These are phyloP conservation scores for Rhamphomyia laevipes DNA, from an alignment of 2,888 invertebrate species.

Conservation along the genomic window DNA sequence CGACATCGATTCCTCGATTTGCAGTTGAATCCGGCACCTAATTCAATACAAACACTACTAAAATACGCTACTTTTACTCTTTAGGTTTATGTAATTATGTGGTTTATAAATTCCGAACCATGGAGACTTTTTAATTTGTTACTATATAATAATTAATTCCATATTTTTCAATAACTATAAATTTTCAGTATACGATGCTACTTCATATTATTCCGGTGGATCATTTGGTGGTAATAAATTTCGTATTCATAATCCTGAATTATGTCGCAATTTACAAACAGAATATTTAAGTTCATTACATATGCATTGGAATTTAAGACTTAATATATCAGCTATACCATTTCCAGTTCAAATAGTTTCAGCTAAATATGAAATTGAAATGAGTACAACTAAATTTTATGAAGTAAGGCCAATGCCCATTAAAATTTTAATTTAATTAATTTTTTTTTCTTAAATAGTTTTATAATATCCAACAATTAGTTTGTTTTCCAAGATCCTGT, in stretches of 20 bases:
- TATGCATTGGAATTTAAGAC: slow-evolving; percentile 17
- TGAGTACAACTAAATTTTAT: slow-evolving; percentile 13
- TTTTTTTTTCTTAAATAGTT: slow-evolving; percentile 13
- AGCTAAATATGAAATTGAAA: slow-evolving; percentile 25
- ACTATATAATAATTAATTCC: too few species aligned
- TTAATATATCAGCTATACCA: slow-evolving; percentile 20
- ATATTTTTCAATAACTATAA: too few species aligned
- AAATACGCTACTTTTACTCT: too few species aligned
- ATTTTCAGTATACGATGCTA: slow-evolving; percentile 50
- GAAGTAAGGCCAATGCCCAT: neutral
- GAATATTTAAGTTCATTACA: slow-evolving; percentile 17
- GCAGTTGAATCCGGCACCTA: too few species aligned
- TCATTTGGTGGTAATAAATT: slow-evolving; percentile 66
- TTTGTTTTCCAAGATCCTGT: slow-evolving; percentile 26
- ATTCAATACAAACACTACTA: too few species aligned
- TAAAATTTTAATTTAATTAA: neutral
- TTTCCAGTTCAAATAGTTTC: slow-evolving; percentile 23
- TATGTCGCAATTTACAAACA: slow-evolving; percentile 20
- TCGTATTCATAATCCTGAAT: slow-evolving; percentile 45
- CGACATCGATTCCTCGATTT: too few species aligned
- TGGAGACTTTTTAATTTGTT: too few species aligned
- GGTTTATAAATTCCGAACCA: too few species aligned
- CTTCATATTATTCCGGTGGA: slow-evolving; percentile 58
- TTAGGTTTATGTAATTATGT: too few species aligned
- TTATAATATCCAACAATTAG: slow-evolving; percentile 23